A percentile compares a stretch with the other conserved stretches of the same genome.
Evolutionary conservation across 2,888 invertebrate species (phyloP).

Genomic region (Augiades crinisus): DNA sequence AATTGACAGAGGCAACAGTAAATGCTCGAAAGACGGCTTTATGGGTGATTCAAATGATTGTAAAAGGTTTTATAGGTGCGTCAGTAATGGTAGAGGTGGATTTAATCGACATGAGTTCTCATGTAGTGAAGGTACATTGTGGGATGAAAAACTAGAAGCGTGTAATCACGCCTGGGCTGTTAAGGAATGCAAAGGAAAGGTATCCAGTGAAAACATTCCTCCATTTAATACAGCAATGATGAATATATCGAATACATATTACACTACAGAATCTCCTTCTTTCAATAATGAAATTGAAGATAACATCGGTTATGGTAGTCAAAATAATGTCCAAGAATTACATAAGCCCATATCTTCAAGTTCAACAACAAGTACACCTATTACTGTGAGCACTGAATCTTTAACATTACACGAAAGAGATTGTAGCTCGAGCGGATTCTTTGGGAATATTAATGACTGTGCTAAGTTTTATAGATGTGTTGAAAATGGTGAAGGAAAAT

Average conservation of each 20-base stretch:
- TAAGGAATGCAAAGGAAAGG: constrained; percentile 41
- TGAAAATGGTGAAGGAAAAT: constrained; percentile 65
- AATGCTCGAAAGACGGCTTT: constrained; percentile 78
- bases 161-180: constrained; percentile 82
- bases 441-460: constrained; percentile 79
- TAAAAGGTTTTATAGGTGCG: constrained; percentile 85
- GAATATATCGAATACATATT: background rate
- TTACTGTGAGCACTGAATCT: constrained; percentile 19
- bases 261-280: constrained; percentile 28
- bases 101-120: constrained; percentile 76
- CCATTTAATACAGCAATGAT: background rate
- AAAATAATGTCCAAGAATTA: constrained; percentile 28
- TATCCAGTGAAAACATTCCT: constrained; percentile 22
- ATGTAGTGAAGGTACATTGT: constrained; percentile 82
- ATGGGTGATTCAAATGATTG: constrained; percentile 79
- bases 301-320: constrained; percentile 31
- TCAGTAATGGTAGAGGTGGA: constrained; percentile 64
- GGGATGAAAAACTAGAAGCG: constrained; percentile 78
- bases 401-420: constrained; percentile 22
- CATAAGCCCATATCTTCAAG: constrained; percentile 13
- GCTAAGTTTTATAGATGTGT: constrained; percentile 87
- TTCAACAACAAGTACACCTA: background rate
- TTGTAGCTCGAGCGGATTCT: constrained; percentile 80
- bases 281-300: constrained; percentile 28
- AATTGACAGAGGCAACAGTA: constrained; percentile 26